phyloP scores from a whole-genome alignment of 2,113 vertebrate species.

The Lepus europaeus region DNA sequence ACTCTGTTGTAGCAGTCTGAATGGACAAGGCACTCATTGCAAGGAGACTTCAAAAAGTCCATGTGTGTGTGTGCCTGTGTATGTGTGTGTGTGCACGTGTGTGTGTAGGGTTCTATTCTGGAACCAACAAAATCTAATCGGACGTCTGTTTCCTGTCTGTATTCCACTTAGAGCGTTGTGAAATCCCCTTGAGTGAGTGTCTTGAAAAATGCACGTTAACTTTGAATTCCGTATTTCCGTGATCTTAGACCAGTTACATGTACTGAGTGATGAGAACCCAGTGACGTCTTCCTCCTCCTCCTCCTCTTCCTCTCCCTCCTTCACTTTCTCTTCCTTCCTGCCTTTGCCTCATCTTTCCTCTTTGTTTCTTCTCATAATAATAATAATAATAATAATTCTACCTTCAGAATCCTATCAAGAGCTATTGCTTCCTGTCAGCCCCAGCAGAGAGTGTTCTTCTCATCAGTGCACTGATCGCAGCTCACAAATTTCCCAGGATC shows the following conservation, averaged over 20 bases:
- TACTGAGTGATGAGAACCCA: not conserved
- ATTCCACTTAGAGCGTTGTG: too few species aligned
- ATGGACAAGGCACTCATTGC: not conserved
- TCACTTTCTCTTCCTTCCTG: not conserved
- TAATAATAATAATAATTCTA: not conserved
- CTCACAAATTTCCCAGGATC: not conserved
- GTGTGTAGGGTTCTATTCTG: too few species aligned
- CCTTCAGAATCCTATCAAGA: not conserved
- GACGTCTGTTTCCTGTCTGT: too few species aligned
- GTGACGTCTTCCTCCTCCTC: not conserved
- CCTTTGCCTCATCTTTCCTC: not conserved
- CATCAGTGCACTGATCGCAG: not conserved
- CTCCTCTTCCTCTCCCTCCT: too few species aligned
- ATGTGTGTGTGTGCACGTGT: too few species aligned
- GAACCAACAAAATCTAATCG: too few species aligned
- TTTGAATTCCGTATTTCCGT: too few species aligned
- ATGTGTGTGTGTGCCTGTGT: too few species aligned
- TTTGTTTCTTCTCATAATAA: not conserved
- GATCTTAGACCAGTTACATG: too few species aligned
- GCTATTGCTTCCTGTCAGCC: not conserved
- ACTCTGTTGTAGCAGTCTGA: not conserved
- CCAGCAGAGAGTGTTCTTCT: not conserved
- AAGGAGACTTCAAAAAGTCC: too few species aligned
- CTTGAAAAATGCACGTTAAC: too few species aligned
- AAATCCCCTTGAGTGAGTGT: too few species aligned